Evolutionary conservation across 2,888 invertebrate genomes (phyloP).

Genomic region (Drosophila macrospina): DNA sequence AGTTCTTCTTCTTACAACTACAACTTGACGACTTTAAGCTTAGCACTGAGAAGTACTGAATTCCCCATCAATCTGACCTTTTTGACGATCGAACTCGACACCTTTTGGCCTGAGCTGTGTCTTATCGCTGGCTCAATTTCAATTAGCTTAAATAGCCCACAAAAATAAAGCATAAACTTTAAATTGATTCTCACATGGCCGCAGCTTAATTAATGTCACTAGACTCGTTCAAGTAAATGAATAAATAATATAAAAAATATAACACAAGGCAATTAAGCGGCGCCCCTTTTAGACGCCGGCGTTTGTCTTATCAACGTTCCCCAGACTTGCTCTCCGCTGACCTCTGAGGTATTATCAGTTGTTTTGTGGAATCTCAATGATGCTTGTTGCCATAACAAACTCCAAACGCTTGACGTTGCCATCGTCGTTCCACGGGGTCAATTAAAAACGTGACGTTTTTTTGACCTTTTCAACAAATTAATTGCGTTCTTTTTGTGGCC

Average conservation of each 20-base stretch:
- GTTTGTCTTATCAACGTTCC: conserved; percentile 50
- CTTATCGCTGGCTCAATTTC: conserved; percentile 44
- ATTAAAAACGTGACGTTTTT: conserved; percentile 52
- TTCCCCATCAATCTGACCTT: neutral
- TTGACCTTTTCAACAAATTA: conserved; percentile 55
- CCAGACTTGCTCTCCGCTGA: conserved; percentile 26
- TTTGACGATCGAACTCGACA: conserved; percentile 5
- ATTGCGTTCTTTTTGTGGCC: conserved; percentile 27
- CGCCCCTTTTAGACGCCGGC: conserved; percentile 8
- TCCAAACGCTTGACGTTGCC: conserved; percentile 30
- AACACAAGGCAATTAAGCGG: conserved; percentile 33
- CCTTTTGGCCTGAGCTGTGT: neutral
- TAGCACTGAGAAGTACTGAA: too few relatives aligned
- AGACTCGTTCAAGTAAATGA: conserved; percentile 24
- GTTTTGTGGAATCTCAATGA: conserved; percentile 32
- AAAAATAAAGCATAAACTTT: conserved; percentile 39
- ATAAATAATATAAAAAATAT: conserved; percentile 7
- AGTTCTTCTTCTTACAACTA: too few relatives aligned
- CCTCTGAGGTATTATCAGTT: conserved; percentile 52
- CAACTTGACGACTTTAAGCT: too few relatives aligned
- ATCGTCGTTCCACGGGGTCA: conserved; percentile 46
- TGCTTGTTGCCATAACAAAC: conserved; percentile 47
- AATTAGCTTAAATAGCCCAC: conserved; percentile 54
- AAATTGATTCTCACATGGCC: conserved; percentile 38
- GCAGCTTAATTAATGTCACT: conserved; percentile 45